Evolutionary conservation across 2,797 vertebrate species (phyloP).

Genomic region (Smutsia temminckii): DNA sequence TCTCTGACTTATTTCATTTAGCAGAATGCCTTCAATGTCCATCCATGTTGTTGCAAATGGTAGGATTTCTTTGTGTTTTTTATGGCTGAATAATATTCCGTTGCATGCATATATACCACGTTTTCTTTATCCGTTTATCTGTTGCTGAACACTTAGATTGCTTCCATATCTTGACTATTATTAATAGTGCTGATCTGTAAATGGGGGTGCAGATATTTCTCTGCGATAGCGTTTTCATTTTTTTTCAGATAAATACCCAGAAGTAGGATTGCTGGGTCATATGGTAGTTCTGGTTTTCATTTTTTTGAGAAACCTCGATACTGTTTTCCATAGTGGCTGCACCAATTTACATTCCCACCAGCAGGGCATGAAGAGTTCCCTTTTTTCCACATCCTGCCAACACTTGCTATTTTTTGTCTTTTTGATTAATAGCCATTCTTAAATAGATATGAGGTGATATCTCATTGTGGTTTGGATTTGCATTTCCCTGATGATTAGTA

Average conservation of each 20-base stretch:
- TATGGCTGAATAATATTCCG: neutral
- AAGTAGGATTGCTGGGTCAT: neutral
- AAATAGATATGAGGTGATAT: neutral
- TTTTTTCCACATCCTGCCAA: neutral
- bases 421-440: neutral
- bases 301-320: neutral
- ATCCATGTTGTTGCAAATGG: neutral
- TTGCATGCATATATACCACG: neutral
- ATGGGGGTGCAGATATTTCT: neutral
- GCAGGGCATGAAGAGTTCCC: neutral
- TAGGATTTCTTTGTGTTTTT: neutral
- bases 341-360: neutral
- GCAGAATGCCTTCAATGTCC: neutral
- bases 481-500: neutral
- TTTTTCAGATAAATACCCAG: neutral
- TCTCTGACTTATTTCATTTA: neutral
- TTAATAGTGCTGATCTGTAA: neutral
- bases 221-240: neutral
- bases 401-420: neutral
- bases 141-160: neutral
- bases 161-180: neutral
- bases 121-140: neutral
- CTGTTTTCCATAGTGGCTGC: neutral
- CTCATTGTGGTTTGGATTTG: neutral
- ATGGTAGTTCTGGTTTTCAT: neutral